Base-by-base conservation (phyloP, 2,888 invertebrate genomes). In the Crossocerus cetratus region DNA sequence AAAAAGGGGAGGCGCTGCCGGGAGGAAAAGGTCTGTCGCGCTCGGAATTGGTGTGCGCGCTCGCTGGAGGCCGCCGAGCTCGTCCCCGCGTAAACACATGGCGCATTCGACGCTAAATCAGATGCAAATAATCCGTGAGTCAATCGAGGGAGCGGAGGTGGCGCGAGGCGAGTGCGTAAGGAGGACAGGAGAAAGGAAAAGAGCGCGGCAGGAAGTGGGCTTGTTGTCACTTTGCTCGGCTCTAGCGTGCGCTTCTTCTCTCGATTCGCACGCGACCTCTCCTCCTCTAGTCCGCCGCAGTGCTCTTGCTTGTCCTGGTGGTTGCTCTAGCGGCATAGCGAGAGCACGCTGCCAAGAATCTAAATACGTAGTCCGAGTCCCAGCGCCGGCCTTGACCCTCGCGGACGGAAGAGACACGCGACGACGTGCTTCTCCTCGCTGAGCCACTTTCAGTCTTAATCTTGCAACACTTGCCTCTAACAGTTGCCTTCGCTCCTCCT, bases 381-480 rank as follows among this genome's bases (percentile, higher is more conserved):
- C 70, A 13, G 45, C 69, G 68, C 64, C 70, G 77, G 65, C 78
- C 78, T 78, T 78, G 78, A 78, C 75, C 77, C 75, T 77, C 75
- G 53, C 44, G 56, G 49, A 61, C 67, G 78, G 54, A 65, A 72
- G 65, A 76, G 63, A 66, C 45, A 45, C 73, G 69, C 55, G 55
- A 45, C 45, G 45, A 49, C 49, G 49, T 23, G 53, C 55, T 32
- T 18, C 22, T 21, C 55, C 20, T 21, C 55, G 13, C 2, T 18
- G 18, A 32, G 32, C 32, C 32, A 32, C 32, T 32, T 32, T 32
- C 32, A 32, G 32, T 32, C 32, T 32, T 32, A 32, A 32, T 32
- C 32, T 32, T 32, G 32, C 32, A 32, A 32, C 32, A 32, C 32
- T 32, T 32, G 32, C 32, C 8, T 32, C 32, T 11, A 32, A 32